Percentiles rank a stretch among this genome's conserved stretches.
These are phyloP conservation scores for Camponotus floridanus DNA, from an alignment of 1,140 invertebrate genomes.

Conservation along the genomic window DNA sequence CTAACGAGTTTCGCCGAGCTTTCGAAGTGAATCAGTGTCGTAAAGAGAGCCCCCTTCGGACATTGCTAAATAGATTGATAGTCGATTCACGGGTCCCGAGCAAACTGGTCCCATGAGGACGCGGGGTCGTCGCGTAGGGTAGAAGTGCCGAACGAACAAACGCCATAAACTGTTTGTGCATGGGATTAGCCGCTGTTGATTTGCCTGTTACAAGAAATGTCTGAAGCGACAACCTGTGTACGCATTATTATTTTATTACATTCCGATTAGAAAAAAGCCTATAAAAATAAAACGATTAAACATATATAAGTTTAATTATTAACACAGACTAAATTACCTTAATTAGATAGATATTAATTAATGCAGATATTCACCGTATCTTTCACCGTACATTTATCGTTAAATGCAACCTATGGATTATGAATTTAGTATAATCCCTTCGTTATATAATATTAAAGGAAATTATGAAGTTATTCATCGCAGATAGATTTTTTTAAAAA, in stretches of 20 bases:
- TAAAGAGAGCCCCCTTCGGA: constrained; percentile 75
- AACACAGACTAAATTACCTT: too few species aligned
- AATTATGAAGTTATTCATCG: neutral
- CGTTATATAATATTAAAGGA: neutral
- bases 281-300: neutral
- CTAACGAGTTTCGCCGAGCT: constrained; percentile 7
- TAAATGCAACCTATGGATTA: neutral
- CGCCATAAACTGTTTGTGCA: constrained; percentile 84
- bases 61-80: constrained; percentile 84
- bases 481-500: neutral
- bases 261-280: neutral
- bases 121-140: constrained; percentile 63
- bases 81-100: constrained; percentile 81
- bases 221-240: constrained; percentile 66
- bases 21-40: constrained; percentile 14
- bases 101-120: constrained; percentile 83
- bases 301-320: neutral
- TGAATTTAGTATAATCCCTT: neutral
- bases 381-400: neutral
- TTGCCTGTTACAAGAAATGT: constrained; percentile 72
- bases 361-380: neutral
- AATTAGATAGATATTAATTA: too few species aligned
- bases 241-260: neutral
- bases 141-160: constrained; percentile 75
- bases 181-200: constrained; percentile 80